Evolutionary conservation across 1,140 invertebrate genomes (phyloP).

Genomic region (Diachasma alloeum): DNA sequence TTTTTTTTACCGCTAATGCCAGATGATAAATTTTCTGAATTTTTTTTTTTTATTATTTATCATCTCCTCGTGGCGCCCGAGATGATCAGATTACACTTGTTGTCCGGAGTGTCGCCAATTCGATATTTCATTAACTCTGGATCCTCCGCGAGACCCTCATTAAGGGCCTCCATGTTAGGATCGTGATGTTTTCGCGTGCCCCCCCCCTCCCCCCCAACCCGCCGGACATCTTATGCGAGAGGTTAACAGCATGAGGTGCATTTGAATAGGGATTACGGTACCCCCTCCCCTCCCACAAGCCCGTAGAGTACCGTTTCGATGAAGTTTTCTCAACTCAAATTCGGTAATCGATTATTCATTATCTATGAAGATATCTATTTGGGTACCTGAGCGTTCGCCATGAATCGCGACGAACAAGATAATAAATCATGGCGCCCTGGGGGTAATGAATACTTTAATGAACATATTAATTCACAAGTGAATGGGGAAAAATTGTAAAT

Average conservation of each 20-base stretch:
- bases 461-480: neutral
- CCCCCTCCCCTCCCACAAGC: neutral
- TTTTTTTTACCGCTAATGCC: neutral
- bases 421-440: neutral
- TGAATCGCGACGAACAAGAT: neutral
- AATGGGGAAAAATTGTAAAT: neutral
- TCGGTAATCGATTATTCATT: too few relatives aligned
- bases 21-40: constrained; percentile 21
- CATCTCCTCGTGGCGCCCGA: constrained; percentile 24
- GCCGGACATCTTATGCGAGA: neutral
- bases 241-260: neutral
- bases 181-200: neutral
- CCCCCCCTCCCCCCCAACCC: neutral
- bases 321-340: neutral
- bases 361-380: neutral
- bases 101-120: constrained; percentile 10
- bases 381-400: neutral
- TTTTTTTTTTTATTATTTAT: constrained; percentile 19
- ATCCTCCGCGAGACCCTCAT: neutral
- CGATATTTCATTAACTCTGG: neutral
- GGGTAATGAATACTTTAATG: neutral
- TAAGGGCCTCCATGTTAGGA: neutral
- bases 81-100: constrained; percentile 18
- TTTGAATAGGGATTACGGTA: constrained; percentile 31
- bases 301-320: constrained; percentile 9